Conservation (phyloP, 2,888 invertebrate species). For the Aquatica leii region DNA sequence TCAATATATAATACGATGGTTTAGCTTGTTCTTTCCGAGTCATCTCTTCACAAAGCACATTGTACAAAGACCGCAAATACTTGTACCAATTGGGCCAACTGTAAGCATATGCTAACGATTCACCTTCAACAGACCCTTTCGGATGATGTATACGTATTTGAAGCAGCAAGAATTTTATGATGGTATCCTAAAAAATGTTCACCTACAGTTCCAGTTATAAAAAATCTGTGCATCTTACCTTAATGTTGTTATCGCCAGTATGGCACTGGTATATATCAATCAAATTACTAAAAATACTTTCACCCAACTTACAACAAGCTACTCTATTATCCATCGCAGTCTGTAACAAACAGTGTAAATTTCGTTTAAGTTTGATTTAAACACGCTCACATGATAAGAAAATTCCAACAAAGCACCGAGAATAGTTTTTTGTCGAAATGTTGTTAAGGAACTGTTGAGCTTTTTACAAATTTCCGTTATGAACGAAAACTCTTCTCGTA, state of each 20-base stretch:
- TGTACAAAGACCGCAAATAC: slow-evolving; percentile 57
- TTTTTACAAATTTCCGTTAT: slow-evolving; percentile 48
- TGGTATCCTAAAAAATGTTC: slow-evolving; percentile 52
- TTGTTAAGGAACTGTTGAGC: slow-evolving; percentile 39
- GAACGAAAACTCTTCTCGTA: slow-evolving; percentile 52
- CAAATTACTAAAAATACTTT: slow-evolving; percentile 50
- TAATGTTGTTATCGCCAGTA: slow-evolving; percentile 44
- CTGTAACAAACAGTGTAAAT: slow-evolving; percentile 49
- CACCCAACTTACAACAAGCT: slow-evolving; percentile 57
- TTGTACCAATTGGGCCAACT: slow-evolving; percentile 60
- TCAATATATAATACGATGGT: slow-evolving; percentile 28
- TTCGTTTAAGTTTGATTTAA: not conserved
- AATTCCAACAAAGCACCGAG: slow-evolving; percentile 34
- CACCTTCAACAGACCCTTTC: slow-evolving; percentile 54
- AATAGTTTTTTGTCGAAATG: slow-evolving; percentile 43
- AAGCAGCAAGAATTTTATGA: slow-evolving; percentile 63
- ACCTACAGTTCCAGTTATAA: too few relatives aligned
- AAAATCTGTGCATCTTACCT: slow-evolving; percentile 49
- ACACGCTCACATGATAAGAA: slow-evolving; percentile 31
- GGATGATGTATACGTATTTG: slow-evolving; percentile 65
- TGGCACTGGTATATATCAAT: slow-evolving; percentile 46
- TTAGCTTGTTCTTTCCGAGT: slow-evolving; percentile 21
- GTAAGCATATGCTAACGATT: slow-evolving; percentile 56
- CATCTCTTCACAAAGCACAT: slow-evolving; percentile 53
- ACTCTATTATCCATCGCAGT: slow-evolving; percentile 54